Conservation (phyloP, 2,888 invertebrate species). For the Saturnia japonica region DNA sequence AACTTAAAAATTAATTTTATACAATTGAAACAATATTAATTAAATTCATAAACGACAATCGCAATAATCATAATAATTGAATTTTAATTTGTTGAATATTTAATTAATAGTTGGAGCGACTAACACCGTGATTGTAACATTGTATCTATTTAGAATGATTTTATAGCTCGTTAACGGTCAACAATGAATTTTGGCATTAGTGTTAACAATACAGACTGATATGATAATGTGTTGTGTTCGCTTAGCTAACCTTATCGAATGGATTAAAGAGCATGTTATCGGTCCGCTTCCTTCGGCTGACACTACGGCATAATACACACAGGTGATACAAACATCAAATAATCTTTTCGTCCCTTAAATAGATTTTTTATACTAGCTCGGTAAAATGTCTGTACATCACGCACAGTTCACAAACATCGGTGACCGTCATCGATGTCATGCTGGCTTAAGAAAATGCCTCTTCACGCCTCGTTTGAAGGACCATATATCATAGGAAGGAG, state of each 20-base stretch:
- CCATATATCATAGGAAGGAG: too few species aligned
- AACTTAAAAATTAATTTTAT: neutral
- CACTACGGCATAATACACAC: constrained; percentile 33
- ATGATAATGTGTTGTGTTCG: constrained; percentile 36
- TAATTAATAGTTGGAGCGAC: neutral
- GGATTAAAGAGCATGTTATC: constrained; percentile 47
- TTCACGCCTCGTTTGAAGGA: too few species aligned
- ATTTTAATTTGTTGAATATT: neutral
- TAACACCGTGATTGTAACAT: neutral
- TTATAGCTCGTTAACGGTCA: constrained; percentile 5
- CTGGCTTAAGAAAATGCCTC: too few species aligned
- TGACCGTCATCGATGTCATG: too few species aligned
- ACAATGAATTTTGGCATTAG: constrained; percentile 14
- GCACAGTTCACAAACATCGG: too few species aligned
- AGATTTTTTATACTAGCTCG: too few species aligned
- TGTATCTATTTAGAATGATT: neutral
- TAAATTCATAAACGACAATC: neutral
- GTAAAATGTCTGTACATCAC: too few species aligned
- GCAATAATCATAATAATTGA: neutral
- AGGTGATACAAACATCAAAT: neutral
- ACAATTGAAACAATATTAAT: neutral
- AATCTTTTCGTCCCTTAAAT: too few species aligned
- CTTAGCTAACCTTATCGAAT: constrained; percentile 52
- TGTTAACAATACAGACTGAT: constrained; percentile 17
- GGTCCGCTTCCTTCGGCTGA: constrained; percentile 49